Evolutionary conservation across 1,140 invertebrate genomes (phyloP), one percentile per base, ranked within the genome.

Genomic region (Drosophila prosaltans): DNA sequence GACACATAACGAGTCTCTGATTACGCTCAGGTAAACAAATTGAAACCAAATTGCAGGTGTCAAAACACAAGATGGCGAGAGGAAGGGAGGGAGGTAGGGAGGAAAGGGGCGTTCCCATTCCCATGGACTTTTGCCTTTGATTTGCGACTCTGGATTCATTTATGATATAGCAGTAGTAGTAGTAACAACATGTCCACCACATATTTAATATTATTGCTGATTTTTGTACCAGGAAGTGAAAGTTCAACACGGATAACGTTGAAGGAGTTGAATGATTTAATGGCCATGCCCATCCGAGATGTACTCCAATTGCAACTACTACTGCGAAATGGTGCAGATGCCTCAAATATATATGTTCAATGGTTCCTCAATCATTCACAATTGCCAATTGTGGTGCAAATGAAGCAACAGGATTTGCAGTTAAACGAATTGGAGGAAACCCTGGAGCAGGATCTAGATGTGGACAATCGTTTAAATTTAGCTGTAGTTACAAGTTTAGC

Each of bases 31-130:
- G 69, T 62, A 88, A 86, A 88, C 76, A 88, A 76, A 72, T 39
- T 58, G 28, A 88, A 86, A 89, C 58, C 39, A 88, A 86, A 88
- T 88, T 83, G 77, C 83, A 89, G 83, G 83, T 88, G 83, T 89
- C 83, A 89, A 71, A 89, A 80, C 58, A 36, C 57, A 39, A 59
- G 28, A 16, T 59, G 16, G 16, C 8, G 45, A 36, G 32, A 4
- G 32, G 1, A 7, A 36, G 0, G 2, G 21, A 48, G 2, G 7
- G 10, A 9, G 16, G 67, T 24, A 36, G 32, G 6, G 21, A 10
- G 54, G 63, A 43, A n/a, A 3, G 2, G 21, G 16, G 21, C 11
- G 21, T 51, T 11, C 6, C 32, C 1, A 32, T 3, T 8, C 30
- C 4, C 36, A 40, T 36, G 9, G 26, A 5, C 8, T 10, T 5